Evolutionary conservation across 2,888 invertebrate genomes (phyloP), one percentile per base, ranked within the genome.

Genomic region (Cryptocheilus praepositus): DNA sequence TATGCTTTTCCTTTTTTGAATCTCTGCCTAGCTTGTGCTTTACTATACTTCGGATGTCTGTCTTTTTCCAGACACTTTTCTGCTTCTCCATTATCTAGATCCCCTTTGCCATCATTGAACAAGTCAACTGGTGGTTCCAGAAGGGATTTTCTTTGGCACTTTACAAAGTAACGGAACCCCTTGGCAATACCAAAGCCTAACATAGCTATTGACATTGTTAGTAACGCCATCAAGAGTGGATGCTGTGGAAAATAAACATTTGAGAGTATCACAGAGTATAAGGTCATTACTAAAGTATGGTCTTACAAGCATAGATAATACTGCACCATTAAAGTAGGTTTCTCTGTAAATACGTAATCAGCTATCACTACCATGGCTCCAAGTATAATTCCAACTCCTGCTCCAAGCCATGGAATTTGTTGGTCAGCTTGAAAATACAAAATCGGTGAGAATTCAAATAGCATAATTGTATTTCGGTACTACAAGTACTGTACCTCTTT

Each of bases 381-480:
- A 68, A 93, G 82, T 69, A 94, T 91, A 63, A 95, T 91, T 8
- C 95, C 95, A 76, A 94, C 89, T 58, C 94, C 94, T 69, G 94
- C 93, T 72, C 94, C 93, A 49, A 95, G 89, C 94, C 94, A 95
- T 53, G 94, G 93, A 68, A 93, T 90, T 85, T 93, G 94, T 82
- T 93, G 92, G 85, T 93, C 92, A 73, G 91, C 94, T 93, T 16
- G 2, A 49, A 49, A 49, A 49, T 49, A 11, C 5, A 15, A 19
- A 51, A 16, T 36, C 11, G 21, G 36, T 21, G 58, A 18, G 36
- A 44, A 22, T n/a, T 21, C 57, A 5, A n/a, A 53, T 18, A 7
- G 11, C 55, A 43, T 22, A 18, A 8, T 55, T 21, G 36, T 70
- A 2, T 11, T n/a, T 16, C 43, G 45, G 66, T 53, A 25, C 7